phyloP scores from a whole-genome alignment of 1,140 invertebrate genomes.

The Halictus rubicundus region DNA sequence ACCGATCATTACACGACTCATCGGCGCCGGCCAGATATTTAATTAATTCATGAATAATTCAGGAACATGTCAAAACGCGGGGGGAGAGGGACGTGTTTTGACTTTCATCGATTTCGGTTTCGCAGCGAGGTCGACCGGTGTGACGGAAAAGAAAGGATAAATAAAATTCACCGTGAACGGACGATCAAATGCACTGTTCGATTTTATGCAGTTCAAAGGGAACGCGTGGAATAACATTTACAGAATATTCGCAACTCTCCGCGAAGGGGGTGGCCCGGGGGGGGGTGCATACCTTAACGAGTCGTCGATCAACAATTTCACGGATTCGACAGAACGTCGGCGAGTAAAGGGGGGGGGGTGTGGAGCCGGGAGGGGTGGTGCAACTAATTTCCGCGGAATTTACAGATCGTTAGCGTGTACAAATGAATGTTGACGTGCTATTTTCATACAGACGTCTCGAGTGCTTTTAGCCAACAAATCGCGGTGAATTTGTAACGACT shows the following conservation, averaged over 20 bases:
- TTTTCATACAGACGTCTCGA: constrained; percentile 42
- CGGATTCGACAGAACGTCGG: constrained; percentile 23
- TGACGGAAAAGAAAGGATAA: not conserved
- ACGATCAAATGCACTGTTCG: constrained; percentile 14
- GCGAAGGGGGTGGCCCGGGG: not conserved
- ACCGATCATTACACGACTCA: not conserved
- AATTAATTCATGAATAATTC: not conserved
- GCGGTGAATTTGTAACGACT: constrained; percentile 48
- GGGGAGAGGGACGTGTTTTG: too few relatives aligned
- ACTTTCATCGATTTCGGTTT: not conserved
- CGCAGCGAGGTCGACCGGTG: not conserved
- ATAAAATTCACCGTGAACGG: not conserved
- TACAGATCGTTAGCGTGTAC: constrained; percentile 46
- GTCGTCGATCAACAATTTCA: constrained; percentile 42
- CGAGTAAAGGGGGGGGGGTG: too few relatives aligned
- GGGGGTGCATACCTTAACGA: constrained; percentile 39
- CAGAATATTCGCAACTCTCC: not conserved
- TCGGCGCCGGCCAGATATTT: not conserved
- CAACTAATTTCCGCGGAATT: constrained; percentile 48
- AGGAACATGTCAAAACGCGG: too few relatives aligned
- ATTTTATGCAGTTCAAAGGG: constrained; percentile 5
- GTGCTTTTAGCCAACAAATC: constrained; percentile 46
- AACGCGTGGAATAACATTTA: constrained; percentile 17
- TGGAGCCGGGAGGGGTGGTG: not conserved
- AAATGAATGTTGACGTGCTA: constrained; percentile 48